phyloP scores from a whole-genome alignment of 2,888 invertebrate genomes.

The Sphinx pinastri region DNA sequence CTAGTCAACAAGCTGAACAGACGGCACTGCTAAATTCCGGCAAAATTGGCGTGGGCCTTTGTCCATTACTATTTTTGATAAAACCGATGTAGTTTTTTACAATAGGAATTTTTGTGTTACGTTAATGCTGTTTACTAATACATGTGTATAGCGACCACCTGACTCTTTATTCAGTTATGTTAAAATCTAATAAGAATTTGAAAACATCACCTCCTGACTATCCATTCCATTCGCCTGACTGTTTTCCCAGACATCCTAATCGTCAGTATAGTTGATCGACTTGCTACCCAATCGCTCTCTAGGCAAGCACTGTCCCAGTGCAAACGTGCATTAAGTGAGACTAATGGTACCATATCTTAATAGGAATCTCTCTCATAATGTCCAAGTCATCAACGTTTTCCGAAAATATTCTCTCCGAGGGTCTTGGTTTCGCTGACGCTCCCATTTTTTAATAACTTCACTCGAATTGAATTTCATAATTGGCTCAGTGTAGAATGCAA shows the following conservation, averaged over 20 bases:
- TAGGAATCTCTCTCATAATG: conserved; percentile 80
- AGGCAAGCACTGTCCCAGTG: conserved; percentile 36
- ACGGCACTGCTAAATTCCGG: too few relatives aligned
- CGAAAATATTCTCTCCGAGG: conserved; percentile 66
- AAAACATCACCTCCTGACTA: neutral
- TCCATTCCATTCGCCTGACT: neutral
- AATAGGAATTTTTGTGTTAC: too few relatives aligned
- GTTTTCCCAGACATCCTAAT: too few relatives aligned
- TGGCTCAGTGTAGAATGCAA: neutral
- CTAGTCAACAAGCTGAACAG: too few relatives aligned
- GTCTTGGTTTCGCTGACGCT: conserved; percentile 65
- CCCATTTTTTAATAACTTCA: conserved; percentile 68
- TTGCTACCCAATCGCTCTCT: conserved; percentile 33
- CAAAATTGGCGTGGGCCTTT: too few relatives aligned
- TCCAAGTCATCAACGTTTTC: conserved; percentile 80
- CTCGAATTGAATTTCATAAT: conserved; percentile 49
- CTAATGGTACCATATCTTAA: conserved; percentile 80
- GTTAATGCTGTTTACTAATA: too few relatives aligned
- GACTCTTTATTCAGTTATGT: neutral
- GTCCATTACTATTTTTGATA: too few relatives aligned
- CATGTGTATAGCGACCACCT: neutral
- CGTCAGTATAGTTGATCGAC: neutral
- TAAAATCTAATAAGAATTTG: too few relatives aligned
- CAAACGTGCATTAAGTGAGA: conserved; percentile 63
- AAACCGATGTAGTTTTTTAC: too few relatives aligned